A percentile compares a stretch with the other conserved stretches of the same genome.
Evolutionary conservation across 2,888 invertebrate genomes (phyloP).

Genomic region (Eupelmus urozonus): DNA sequence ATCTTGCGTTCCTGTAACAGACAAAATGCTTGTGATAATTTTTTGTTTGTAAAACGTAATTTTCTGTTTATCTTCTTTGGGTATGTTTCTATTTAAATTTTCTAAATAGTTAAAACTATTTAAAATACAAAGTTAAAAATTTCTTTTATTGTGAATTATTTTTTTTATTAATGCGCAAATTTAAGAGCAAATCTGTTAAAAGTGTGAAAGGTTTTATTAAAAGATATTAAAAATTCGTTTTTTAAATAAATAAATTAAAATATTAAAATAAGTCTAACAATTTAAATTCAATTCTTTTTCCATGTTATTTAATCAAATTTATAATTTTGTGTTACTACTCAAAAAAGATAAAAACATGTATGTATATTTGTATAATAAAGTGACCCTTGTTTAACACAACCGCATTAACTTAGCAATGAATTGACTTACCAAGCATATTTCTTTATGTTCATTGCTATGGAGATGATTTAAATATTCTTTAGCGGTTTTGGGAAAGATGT

Average conservation of each 20-base stretch:
- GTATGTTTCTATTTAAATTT: too few species aligned
- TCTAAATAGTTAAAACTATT: not conserved
- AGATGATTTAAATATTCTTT: constrained; percentile 91
- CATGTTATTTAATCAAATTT: constrained; percentile 12
- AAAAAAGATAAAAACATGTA: constrained; percentile 33
- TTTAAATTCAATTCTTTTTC: too few species aligned
- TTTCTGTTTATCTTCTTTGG: constrained; percentile 23
- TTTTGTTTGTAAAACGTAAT: not conserved
- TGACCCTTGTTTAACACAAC: too few species aligned
- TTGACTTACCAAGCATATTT: constrained; percentile 76
- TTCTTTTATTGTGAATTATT: too few species aligned
- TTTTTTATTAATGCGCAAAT: not conserved
- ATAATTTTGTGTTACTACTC: not conserved
- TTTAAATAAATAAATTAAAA: not conserved
- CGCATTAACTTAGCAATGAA: constrained; percentile 6
- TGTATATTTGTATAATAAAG: not conserved
- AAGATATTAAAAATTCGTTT: not conserved
- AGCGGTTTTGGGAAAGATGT: constrained; percentile 91
- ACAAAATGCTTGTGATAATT: constrained; percentile 42
- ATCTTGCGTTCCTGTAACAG: constrained; percentile 79
- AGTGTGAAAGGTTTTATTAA: not conserved
- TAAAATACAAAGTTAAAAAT: not conserved
- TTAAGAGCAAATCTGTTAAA: not conserved
- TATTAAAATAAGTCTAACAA: not conserved
- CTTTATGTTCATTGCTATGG: constrained; percentile 87